Base-by-base conservation (phyloP, 2,113 vertebrate species). In the Tonatia bakeri region DNA sequence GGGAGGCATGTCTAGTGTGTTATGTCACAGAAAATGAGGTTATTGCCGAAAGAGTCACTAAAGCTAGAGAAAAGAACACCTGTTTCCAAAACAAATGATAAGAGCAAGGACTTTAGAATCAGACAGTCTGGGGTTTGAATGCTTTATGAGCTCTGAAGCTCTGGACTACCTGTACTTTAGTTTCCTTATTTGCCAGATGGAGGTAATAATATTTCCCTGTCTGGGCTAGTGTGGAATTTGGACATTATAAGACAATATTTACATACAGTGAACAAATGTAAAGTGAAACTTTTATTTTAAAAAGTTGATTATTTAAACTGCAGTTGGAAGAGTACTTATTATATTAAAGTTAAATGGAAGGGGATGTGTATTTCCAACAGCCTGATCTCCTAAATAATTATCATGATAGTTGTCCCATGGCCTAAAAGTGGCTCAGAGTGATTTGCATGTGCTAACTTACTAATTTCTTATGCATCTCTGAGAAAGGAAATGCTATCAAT, bases 141-240 rank as follows among this genome's bases (percentile, higher is more conserved):
- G 6, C 12, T 38, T 4, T 1, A 16, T 31, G 73, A n/a, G 1
- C 0, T 1, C 15, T 0, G 22, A 85, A n/a, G 16, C 19, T 45
- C 47, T 67, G 77, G 31, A 43, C 15, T 31, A 7, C 19, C 38
- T 45, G 10, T 16, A 7, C 13, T 33, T 36, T 33, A 40, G 15
- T 52, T 79, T 28, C 36, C 43, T 76, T 65, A 3, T 67, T 38
- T 64, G 65, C 43, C 28, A 64, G 36, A 15, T 9, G 43, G 17
- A 75, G 45, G 64, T 31, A 28, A 61, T 11, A n/a, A 10, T 31
- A 52, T 47, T 67, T 26, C 45, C 26, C 6, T 91, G 45, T 59
- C 16, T 31, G 73, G 19, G n/a, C 31, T 40, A n/a, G 1, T 14
- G 3, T 24, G 14, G n/a, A 45, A 77, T 61, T 12, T 28, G 6